Base-by-base conservation (phyloP, 2,888 invertebrate genomes). In the Tortricodes alternella region DNA sequence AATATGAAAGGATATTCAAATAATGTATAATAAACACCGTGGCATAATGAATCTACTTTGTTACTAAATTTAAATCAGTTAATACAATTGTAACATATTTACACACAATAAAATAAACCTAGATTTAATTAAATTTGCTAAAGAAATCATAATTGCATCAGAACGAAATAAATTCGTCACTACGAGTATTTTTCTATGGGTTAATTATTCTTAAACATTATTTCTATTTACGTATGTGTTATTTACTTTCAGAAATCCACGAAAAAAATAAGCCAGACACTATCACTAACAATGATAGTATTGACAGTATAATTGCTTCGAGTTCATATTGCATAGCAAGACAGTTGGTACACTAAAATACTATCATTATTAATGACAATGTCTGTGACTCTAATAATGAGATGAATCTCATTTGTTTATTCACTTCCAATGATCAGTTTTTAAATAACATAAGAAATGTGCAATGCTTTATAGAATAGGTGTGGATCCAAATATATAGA, bases 141-240 rank as follows among this genome's bases (percentile, higher is more conserved):
- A 83, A 78, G 73, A 74, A 77, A 71, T 71, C 71, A 62, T 67
- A 85, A 84, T 83, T 84, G 80, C 80, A 84, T 83, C 75, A 77
- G 71, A 74, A 74, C 82, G 80, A 75, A 80, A 87, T 65, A 80
- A 78, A 77, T 73, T 74, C 74, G 71, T 80, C 79, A 79, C 86
- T 88, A 88, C 76, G 77, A 80, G 80, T 87, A 83, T 78, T 82
- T 62, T 69, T 80, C 82, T 87, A 87, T 83, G 68, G 85, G 82
- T 88, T 88, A 88, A 77, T 79, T 75, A 71, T 67, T 60, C 83
- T 89, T 89, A 89, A 29, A 62, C 77, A 72, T 84, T 88, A 87
- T 67, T 74, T 78, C 86, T 87, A 89, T 85, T 89, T 89, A 89
- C 89, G 89, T 90, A 89, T 88, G 76, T 79, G 82, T 86, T 83